Conservation (phyloP, 2,113 vertebrate genomes). For the Phylloscopus trochilus region DNA sequence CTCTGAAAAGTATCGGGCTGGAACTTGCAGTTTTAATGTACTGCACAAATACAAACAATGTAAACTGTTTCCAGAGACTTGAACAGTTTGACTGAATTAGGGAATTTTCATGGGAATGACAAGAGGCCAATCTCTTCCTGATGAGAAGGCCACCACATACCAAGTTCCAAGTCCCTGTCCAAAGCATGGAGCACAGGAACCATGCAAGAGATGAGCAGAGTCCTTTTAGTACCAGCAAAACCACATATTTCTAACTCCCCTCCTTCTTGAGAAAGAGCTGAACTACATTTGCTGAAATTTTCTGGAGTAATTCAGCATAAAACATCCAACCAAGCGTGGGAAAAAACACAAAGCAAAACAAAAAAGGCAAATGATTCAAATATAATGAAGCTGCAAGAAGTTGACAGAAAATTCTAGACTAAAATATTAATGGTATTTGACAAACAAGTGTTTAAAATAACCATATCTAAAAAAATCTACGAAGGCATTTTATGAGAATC, state of each 20-base stretch:
- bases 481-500: background rate
- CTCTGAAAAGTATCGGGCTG: background rate
- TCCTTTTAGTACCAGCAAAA: background rate
- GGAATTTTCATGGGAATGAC: background rate
- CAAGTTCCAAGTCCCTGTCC: background rate
- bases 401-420: background rate
- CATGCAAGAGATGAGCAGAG: background rate
- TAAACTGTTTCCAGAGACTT: background rate
- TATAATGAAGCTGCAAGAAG: background rate
- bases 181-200: background rate
- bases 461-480: background rate
- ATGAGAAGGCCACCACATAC: background rate
- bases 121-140: background rate
- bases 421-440: background rate
- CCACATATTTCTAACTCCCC: background rate
- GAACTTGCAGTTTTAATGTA: background rate
- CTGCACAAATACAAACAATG: background rate
- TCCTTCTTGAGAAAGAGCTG: constrained; percentile 1
- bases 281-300: background rate
- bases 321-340: background rate
- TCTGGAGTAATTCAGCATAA: constrained; percentile 3
- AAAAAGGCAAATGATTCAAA: background rate
- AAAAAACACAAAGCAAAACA: background rate
- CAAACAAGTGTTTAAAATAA: background rate
- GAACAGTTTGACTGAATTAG: background rate